Base-by-base conservation (phyloP, 2,888 invertebrate genomes). In the Philereme vetulata region DNA sequence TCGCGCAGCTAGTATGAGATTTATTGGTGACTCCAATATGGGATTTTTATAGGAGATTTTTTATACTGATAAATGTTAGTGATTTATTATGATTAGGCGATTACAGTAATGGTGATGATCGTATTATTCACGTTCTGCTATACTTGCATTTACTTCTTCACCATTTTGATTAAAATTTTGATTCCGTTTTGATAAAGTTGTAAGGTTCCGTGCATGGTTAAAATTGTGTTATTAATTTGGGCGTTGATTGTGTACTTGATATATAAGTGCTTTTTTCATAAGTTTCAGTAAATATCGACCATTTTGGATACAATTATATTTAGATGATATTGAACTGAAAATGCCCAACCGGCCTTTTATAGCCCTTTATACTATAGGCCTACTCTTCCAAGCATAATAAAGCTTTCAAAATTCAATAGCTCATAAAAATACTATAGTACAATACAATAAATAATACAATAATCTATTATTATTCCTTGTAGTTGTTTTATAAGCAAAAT, bases 381-480 rank as follows among this genome's bases (percentile, higher is more conserved):
- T n/a, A 21, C 21, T 21, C 21, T 21, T 21, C 21, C 21, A 21
- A 21, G 2, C 21, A 21, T 1, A 21, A 21, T 21, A 21, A n/a
- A 21, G 21, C 21, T 21, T 21, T 21, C 1, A 21, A 21, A 21
- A 21, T 21, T 21, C 21, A 21, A 21, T 21, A 21, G 21, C 21
- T 21, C 21, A 21, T 32, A 45, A 45, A 32, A 7, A 21, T 21
- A 0, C n/a, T 1, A 45, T 8, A 32, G 6, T 4, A 9, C 5
- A 21, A 7, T 3, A 4, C 44, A 21, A 5, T 42, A 42, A 42
- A 42, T 9, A 32, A 63, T 65, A 64, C 63, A 65, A 57, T 59
- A 65, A 7, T 7, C 60, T 57, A 56, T 64, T 73, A 72, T 68
- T 73, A 81, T 77, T 75, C 74, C 57, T 73, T 57, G 60, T 67